Percentiles rank a stretch among this genome's conserved stretches.
These are phyloP conservation scores for Limosa lapponica DNA, from an alignment of 2,797 vertebrate genomes.

Conservation along the genomic window DNA sequence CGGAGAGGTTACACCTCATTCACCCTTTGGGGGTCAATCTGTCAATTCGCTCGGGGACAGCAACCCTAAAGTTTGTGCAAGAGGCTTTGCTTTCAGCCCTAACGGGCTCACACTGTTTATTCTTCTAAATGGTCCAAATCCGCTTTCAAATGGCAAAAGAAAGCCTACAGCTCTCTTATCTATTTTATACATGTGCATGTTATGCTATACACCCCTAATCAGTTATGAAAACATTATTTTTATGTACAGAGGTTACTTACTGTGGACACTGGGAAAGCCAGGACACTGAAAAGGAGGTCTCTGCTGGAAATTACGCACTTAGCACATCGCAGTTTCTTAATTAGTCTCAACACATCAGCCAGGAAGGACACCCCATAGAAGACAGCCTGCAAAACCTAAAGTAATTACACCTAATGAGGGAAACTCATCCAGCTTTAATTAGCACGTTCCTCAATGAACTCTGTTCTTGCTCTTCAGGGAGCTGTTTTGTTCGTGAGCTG, in stretches of 20 bases:
- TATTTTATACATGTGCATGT: background rate
- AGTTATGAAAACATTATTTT: background rate
- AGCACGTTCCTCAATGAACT: conserved; percentile 61
- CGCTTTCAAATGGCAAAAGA: background rate
- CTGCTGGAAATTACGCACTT: conserved; percentile 78
- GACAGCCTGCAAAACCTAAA: conserved; percentile 88
- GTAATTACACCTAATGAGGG: conserved; percentile 80
- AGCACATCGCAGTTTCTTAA: conserved; percentile 69
- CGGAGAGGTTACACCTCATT: background rate
- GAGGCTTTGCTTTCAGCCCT: background rate
- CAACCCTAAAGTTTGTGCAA: background rate
- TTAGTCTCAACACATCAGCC: conserved; percentile 81
- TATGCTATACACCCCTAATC: background rate
- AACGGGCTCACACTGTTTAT: background rate
- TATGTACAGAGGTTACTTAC: conserved; percentile 78
- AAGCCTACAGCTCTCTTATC: background rate
- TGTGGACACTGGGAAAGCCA: conserved; percentile 87
- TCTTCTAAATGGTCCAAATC: background rate
- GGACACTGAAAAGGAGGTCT: conserved; percentile 87
- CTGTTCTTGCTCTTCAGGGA: conserved; percentile 50
- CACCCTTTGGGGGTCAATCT: background rate
- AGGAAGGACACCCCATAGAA: conserved; percentile 87
- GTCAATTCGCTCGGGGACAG: background rate
- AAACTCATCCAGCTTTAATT: conserved; percentile 76
- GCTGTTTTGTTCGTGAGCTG: background rate